Evolutionary conservation across 2,797 vertebrate genomes (phyloP).

Genomic region (Pyrocephalus nanus): DNA sequence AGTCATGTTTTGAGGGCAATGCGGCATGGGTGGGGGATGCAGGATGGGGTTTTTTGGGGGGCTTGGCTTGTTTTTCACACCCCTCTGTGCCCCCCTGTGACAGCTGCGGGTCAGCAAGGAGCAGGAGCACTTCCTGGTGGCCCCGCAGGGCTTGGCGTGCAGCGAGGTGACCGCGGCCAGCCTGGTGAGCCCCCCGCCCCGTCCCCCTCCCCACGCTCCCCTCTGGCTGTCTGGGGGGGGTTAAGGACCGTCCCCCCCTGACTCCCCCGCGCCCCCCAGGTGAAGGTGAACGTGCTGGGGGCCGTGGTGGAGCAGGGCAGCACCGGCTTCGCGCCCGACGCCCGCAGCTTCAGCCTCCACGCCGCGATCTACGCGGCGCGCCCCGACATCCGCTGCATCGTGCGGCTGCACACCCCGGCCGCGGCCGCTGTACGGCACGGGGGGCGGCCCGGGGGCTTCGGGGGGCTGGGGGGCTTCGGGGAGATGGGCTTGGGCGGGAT

Average conservation of each 20-base stretch:
- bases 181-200: constrained; percentile 93
- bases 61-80: background rate
- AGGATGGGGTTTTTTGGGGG: too few species aligned
- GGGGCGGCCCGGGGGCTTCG: too few species aligned
- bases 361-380: constrained; percentile 93
- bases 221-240: fast-evolving
- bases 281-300: constrained; percentile 95
- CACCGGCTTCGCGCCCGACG: constrained; percentile 84
- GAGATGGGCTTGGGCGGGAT: too few species aligned
- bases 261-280: constrained; percentile 21
- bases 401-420: constrained; percentile 91
- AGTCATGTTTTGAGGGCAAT: too few species aligned
- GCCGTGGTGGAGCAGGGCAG: constrained; percentile 92
- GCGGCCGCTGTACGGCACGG: constrained; percentile 73
- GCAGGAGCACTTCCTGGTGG: constrained; percentile 94
- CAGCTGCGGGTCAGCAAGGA: constrained; percentile 96
- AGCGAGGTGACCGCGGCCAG: constrained; percentile 91
- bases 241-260: too few species aligned
- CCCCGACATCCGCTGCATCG: constrained; percentile 87
- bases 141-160: constrained; percentile 87
- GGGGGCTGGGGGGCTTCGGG: too few species aligned
- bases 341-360: constrained; percentile 87
- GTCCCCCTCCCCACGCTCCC: background rate
- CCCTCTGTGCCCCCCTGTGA: fast-evolving
- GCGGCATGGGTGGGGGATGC: too few species aligned